These are phyloP conservation scores for Torymus tubicola DNA, from an alignment of 2,888 invertebrate genomes.

Conservation along the genomic window DNA sequence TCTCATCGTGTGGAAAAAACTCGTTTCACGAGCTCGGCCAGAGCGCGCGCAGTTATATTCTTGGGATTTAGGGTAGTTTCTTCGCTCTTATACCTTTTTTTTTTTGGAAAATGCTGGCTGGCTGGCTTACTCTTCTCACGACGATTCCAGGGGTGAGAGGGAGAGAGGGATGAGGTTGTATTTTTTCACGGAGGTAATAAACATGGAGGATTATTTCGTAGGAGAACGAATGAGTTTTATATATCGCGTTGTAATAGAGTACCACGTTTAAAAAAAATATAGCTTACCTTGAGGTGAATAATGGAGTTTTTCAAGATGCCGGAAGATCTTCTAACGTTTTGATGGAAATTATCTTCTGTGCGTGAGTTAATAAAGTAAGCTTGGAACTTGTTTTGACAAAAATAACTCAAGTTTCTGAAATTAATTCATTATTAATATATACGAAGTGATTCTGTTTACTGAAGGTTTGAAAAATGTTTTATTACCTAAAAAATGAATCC, in stretches of 20 bases:
- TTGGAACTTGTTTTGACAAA: too few relatives aligned
- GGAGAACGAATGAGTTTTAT: constrained; percentile 21
- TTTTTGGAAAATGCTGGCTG: not conserved
- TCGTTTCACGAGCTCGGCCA: not conserved
- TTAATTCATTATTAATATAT: too few relatives aligned
- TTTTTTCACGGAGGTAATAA: constrained; percentile 7
- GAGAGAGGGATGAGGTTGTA: constrained; percentile 10
- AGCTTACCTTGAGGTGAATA: too few relatives aligned
- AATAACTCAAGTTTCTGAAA: too few relatives aligned
- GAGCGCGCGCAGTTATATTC: constrained; percentile 9
- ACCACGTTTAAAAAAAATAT: too few relatives aligned
- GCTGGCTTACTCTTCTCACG: not conserved
- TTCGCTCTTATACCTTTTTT: not conserved
- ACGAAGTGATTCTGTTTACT: too few relatives aligned
- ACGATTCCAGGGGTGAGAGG: not conserved
- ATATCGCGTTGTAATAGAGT: constrained; percentile 2
- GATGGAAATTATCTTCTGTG: too few relatives aligned
- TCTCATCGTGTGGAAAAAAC: constrained; percentile 1
- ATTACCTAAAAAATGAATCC: too few relatives aligned
- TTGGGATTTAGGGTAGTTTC: not conserved
- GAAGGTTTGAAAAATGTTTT: too few relatives aligned
- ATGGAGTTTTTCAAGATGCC: too few relatives aligned
- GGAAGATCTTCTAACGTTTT: too few relatives aligned
- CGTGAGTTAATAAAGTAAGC: too few relatives aligned
- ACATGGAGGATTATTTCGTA: constrained; percentile 16